Base-by-base conservation (phyloP, 2,113 vertebrate genomes). In the Probosciger aterrimus region DNA sequence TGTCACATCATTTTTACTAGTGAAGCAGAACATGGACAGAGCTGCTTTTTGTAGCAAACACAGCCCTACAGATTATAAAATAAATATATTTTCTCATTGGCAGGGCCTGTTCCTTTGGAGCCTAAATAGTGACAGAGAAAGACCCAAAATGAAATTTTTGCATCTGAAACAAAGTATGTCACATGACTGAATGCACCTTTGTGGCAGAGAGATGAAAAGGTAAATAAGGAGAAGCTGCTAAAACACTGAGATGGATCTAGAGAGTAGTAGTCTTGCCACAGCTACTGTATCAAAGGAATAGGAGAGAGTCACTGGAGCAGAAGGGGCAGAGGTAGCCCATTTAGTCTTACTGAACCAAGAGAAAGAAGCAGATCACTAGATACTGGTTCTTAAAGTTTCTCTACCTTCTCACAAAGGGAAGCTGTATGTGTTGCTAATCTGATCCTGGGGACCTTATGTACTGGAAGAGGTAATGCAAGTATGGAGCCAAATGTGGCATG, bases 1-100 rank as follows among this genome's bases (percentile, higher is more conserved):
- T 94, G 86, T 84, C 93, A 91, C 77, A 90, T 94, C 76, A 88
- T 88, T 94, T 95, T 92, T 82, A 71, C 35, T 78, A 75, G 86
- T 68, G 88, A 96, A 85, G 84, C 74, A 91, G 91, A 94, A 87
- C 80, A 85, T 33, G 83, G 95, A 86, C 88, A 94, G 77, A 94
- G 82, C 39, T 52, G 52, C 39, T 75, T 7, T 92, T 76, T 91
- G 44, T 80, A 94, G 69, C 47, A 93, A 68, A 81, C 31, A 67
- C 11, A 90, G 24, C 9, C n/a, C 23, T 82, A 78, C 69, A 79
- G 86, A 71, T 71, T 84, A 37, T 55, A 84, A 92, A 57, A 93
- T 68, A 94, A 94, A 84, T 82, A 49, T 71, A 81, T 88, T 67
- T n/a, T 71, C 60, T 74, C 50, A 65, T 57, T 82, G 35, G 9